Base-by-base conservation (phyloP, 2,797 vertebrate species). In the Brachyrhaphis roseni region DNA sequence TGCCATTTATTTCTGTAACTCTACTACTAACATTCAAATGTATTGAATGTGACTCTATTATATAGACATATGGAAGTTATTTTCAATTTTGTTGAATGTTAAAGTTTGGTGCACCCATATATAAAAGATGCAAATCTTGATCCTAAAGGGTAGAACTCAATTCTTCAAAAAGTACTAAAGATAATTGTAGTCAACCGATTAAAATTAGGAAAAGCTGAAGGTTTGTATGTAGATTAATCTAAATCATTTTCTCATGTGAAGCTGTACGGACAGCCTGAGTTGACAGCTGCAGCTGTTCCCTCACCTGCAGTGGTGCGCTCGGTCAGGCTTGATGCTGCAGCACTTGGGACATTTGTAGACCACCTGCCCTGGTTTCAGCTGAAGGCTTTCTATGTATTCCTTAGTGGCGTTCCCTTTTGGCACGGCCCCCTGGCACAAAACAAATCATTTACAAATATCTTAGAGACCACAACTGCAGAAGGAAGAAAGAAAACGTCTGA, bases 281-380 rank as follows among this genome's bases (percentile, higher is more conserved):
- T 74, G 8, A 3, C 43, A 74, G 41, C 72, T 74, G 12, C 31
- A 45, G 47, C 71, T 72, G 70, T 53, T 49, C 4, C 75, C 86
- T 96, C 51, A 99, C 98, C 98, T 99, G 97, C 98, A 99, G 95
- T 99, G 98, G 93, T 99, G 98, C 64, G 98, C 98, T 92, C 98
- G 93, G 92, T 99, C 98, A 0, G 98, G 98, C 91, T 99, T 99
- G 94, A 99, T 99, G 95, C 98, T 99, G 95, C 98, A 98, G 93
- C 98, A 99, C 83, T 99, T 99, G 85, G 98, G 98, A 92, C 98
- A 99, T 93, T 99, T 99, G 95, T 99, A 99, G 83, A 99, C 97
- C 93, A 99, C 98, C 92, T 99, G 98, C 34, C 98, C 98, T 1
- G 98, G 98, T 93, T 99, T 99, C 85, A 99, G 92, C 93, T 99